Evolutionary conservation across 2,113 vertebrate genomes (phyloP).

Genomic region (Equus przewalskii): DNA sequence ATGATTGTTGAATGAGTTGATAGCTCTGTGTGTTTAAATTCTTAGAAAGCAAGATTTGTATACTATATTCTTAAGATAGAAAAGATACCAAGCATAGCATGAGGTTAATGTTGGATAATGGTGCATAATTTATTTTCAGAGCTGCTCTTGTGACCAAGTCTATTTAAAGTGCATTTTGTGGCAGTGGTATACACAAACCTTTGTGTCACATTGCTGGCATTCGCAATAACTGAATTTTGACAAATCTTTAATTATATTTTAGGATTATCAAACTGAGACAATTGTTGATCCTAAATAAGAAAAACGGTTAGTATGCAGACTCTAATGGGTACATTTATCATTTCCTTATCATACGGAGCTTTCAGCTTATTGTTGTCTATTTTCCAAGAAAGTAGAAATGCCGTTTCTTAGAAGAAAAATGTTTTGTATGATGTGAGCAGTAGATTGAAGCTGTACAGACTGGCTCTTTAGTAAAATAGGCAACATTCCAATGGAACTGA

Average conservation of each 20-base stretch:
- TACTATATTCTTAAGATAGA: background rate
- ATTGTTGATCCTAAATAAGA: slow-evolving; percentile 52
- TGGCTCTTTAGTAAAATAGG: slow-evolving; percentile 70
- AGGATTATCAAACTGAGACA: slow-evolving; percentile 52
- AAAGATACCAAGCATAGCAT: background rate
- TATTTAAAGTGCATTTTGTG: background rate
- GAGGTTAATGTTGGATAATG: background rate
- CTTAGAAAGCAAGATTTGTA: background rate
- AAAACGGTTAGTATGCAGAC: slow-evolving; percentile 30
- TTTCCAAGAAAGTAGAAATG: slow-evolving; percentile 68
- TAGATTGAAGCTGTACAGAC: slow-evolving; percentile 58
- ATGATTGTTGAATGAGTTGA: background rate
- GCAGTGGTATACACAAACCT: background rate
- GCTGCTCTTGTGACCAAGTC: background rate
- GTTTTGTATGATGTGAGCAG: slow-evolving; percentile 50
- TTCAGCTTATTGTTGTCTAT: slow-evolving; percentile 35
- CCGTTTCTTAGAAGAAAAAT: slow-evolving; percentile 69
- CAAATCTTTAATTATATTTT: slow-evolving; percentile 71
- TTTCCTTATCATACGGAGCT: slow-evolving; percentile 61
- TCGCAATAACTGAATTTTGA: slow-evolving; percentile 45
- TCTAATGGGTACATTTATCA: slow-evolving; percentile 65
- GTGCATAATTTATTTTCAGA: background rate
- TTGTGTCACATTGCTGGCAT: background rate
- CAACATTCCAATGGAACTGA: slow-evolving; percentile 80
- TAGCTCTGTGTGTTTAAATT: background rate